Base-by-base conservation (phyloP, 2,797 vertebrate species). In the Macrochelys suwanniensis region DNA sequence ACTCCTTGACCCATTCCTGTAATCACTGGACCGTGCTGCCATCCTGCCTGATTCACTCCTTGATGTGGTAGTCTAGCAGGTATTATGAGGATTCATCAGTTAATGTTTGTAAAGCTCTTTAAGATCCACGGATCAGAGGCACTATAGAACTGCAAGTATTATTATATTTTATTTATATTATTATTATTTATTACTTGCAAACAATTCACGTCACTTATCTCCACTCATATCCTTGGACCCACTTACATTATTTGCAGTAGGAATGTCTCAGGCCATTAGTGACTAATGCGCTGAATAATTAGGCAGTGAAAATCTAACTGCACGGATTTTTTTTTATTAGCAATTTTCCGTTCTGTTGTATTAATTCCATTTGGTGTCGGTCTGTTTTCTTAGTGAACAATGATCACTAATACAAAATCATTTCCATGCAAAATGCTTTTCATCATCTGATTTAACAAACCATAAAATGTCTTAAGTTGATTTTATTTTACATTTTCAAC, bases 221-320 rank as follows among this genome's bases (percentile, higher is more conserved):
- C 71, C 94, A 89, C 45, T 94, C 93, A 84, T 51, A 79, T 61
- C 88, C 90, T 68, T 93, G 78, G 88, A 88, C 87, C 85, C 92
- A 28, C 65, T 92, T 57, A 89, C 83, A 83, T 89, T 92, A 96
- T 97, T 95, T 96, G 93, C 96, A 97, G 95, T 93, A 91, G 92
- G 95, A 95, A 96, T 98, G 97, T 97, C 98, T 98, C 86, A 23
- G 96, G 88, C 97, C 97, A 97, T 98, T 98, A 98, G 98, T 90
- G 94, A 98, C 85, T 90, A 97, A 97, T 90, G 57, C 94, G 92
- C 96, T 97, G 97, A 98, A 97, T 97, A 98, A 98, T 98, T 98
- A 98, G 94, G 82, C 97, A 95, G 94, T 96, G 96, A 97, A 98
- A 97, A 89, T 86, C 94, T 94, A 97, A 97, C 85, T 90, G 95